Conservation (phyloP, 2,888 invertebrate species). For the Pyrochroa serraticornis region DNA sequence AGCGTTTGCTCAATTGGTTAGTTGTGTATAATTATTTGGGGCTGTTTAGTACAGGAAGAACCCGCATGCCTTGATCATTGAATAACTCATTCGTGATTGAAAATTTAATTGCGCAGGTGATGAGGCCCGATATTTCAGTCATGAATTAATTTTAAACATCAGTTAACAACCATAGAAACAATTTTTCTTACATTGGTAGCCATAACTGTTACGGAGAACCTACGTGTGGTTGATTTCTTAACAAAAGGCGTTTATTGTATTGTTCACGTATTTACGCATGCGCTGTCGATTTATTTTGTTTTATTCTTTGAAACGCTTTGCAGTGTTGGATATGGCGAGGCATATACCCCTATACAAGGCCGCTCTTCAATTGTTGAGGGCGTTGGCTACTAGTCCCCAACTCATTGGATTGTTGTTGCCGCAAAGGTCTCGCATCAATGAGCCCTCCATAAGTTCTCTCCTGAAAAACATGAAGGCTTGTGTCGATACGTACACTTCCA, state of each 20-base stretch:
- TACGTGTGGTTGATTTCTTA: too few species aligned
- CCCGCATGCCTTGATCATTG: too few species aligned
- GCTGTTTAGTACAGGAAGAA: too few species aligned
- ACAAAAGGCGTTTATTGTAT: too few species aligned
- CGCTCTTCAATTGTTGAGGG: slow-evolving; percentile 80
- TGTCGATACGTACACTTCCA: slow-evolving; percentile 89
- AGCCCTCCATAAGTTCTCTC: slow-evolving; percentile 75
- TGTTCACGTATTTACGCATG: not conserved
- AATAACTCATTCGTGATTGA: too few species aligned
- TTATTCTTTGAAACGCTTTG: slow-evolving; percentile 22
- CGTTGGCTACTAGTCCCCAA: slow-evolving; percentile 69
- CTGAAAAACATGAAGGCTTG: slow-evolving; percentile 88
- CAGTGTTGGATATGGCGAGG: slow-evolving; percentile 93
- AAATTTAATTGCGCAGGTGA: too few species aligned
- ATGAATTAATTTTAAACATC: too few species aligned
- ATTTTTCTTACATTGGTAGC: too few species aligned
- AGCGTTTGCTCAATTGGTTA: not conserved
- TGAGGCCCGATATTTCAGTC: too few species aligned
- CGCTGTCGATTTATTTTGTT: slow-evolving; percentile 2
- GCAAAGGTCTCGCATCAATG: slow-evolving; percentile 53
- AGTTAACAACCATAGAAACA: too few species aligned
- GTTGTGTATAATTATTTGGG: too few species aligned
- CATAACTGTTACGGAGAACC: too few species aligned
- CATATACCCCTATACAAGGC: slow-evolving; percentile 92
- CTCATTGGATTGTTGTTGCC: slow-evolving; percentile 69